Evolutionary conservation across 2,888 invertebrate species (phyloP).

Genomic region (Hesperia comma): DNA sequence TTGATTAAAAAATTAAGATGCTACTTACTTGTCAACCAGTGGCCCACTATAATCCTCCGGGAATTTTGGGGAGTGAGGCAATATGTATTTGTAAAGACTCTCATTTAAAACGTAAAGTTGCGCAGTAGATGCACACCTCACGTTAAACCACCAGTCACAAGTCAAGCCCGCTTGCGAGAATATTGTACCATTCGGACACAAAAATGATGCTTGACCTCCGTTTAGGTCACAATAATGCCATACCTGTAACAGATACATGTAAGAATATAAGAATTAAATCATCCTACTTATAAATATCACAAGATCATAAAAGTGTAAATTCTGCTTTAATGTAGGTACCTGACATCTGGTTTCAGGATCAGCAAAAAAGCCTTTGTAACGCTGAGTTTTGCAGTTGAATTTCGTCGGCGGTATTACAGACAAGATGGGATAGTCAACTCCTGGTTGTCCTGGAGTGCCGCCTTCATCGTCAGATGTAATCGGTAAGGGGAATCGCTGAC

Average conservation of each 20-base stretch:
- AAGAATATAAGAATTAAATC: too few species aligned
- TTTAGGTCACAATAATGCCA: slow-evolving; percentile 97
- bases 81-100: slow-evolving; percentile 93
- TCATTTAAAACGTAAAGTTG: slow-evolving; percentile 95
- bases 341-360: slow-evolving; percentile 94
- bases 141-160: slow-evolving; percentile 97
- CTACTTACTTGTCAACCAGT: slow-evolving; percentile 89
- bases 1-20: too few species aligned
- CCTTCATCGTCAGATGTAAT: slow-evolving; percentile 81
- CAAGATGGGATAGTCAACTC: slow-evolving; percentile 91
- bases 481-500: slow-evolving; percentile 69
- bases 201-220: slow-evolving; percentile 94
- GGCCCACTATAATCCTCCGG: slow-evolving; percentile 96
- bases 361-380: slow-evolving; percentile 95
- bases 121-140: slow-evolving; percentile 91
- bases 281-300: neutral
- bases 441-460: slow-evolving; percentile 87
- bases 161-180: slow-evolving; percentile 95
- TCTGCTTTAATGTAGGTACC: slow-evolving; percentile 78
- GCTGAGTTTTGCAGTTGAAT: slow-evolving; percentile 92
- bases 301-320: neutral
- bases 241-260: slow-evolving; percentile 81
- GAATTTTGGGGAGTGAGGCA: slow-evolving; percentile 93
- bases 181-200: slow-evolving; percentile 95
- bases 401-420: slow-evolving; percentile 89